Evolutionary conservation across 1,140 invertebrate species (phyloP), one percentile per base, ranked within the genome.

Genomic region (Maniola jurtina): DNA sequence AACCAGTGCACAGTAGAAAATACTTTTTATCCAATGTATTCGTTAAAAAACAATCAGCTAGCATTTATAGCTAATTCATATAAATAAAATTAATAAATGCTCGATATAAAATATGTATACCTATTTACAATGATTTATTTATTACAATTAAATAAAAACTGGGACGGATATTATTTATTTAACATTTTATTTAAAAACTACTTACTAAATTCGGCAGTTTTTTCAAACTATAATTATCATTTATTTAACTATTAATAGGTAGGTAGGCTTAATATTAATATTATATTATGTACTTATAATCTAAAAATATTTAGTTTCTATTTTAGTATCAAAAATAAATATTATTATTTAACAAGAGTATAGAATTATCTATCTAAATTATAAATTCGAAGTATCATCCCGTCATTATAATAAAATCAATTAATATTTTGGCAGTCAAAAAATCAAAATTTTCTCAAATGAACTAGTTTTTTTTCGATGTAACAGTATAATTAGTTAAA

Each of bases 31-130:
- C 57, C 11, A 57, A 56, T 56, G 59, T 61, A 56, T 45, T 45
- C 13, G 9, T 57, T 35, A 48, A 36, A 66, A 67, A 57, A 48
- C 42, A 67, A 60, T 64, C 40, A 61, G 59, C 65, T 67, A 61
- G 61, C 6, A 61, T 25, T 42, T 67, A 67, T 61, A 50, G 65
- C 65, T 67, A 67, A 61, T 67, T 59, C 36, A 55, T 34, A 55
- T 34, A 67, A 67, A 67, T 67, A 61, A 48, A 56, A 67, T 67
- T 67, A 67, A 57, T 67, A 67, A 67, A 67, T 67, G 65, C 65
- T 45, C 13, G 61, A 40, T 59, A 47, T 60, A 60, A 66, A 47
- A 55, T 54, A 13, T 66, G 61, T 66, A 54, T 66, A 66, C 48
- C 6, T 33, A 34, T 34, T 25, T n/a, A 55, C 33, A 34, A 25